Percentiles rank a stretch among this genome's conserved stretches.
Conservation (phyloP, 2,113 vertebrate species). For the Lichenostomus cassidix region DNA sequence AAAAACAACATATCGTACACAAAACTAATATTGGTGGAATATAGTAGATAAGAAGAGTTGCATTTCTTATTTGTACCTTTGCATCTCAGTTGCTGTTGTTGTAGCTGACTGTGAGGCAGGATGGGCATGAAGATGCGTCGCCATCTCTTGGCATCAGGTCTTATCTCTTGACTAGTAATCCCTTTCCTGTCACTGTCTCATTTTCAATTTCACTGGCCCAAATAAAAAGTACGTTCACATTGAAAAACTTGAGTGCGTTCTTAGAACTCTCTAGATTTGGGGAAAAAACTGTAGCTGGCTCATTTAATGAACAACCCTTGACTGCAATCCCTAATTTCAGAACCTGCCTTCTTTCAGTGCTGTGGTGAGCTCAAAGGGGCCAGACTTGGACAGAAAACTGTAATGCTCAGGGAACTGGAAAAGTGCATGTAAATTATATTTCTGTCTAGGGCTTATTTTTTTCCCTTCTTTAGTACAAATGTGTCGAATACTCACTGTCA, state of each 20-base stretch:
- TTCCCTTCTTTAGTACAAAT: not conserved
- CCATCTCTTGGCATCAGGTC: not conserved
- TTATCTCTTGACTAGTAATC: not conserved
- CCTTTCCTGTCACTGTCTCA: not conserved
- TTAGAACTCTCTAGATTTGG: not conserved
- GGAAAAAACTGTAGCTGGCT: not conserved
- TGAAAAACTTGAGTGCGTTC: not conserved
- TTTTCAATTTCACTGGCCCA: not conserved
- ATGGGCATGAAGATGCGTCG: rapidly evolving
- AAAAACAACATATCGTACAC: not conserved
- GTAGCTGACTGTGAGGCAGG: not conserved
- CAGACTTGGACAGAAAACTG: not conserved
- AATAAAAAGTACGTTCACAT: not conserved
- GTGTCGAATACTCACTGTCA: not conserved
- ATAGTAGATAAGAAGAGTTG: not conserved
- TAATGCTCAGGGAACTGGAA: not conserved
- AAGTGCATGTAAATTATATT: not conserved
- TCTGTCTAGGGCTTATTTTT: not conserved
- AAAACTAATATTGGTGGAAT: not conserved
- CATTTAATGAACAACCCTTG: not conserved
- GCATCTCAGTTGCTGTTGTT: not conserved
- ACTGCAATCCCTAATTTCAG: not conserved
- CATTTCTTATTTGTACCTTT: not conserved
- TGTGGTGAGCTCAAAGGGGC: not conserved
- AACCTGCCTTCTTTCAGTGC: not conserved